Conservation (phyloP, 1,140 invertebrate species). For the Antheraea mylitta region DNA sequence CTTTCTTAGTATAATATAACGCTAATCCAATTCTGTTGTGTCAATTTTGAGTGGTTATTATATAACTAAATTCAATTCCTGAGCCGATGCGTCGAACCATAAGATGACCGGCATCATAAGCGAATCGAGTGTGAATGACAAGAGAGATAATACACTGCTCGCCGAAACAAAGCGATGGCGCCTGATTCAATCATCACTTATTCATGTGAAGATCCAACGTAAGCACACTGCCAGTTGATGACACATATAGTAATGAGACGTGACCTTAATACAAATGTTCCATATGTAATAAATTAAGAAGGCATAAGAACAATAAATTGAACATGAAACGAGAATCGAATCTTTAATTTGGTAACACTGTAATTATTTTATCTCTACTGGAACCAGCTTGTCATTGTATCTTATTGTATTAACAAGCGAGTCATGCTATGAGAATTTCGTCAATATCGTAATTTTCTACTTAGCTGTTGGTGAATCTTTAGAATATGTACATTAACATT, state of each 20-base stretch:
- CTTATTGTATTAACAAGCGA: not conserved
- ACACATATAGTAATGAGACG: constrained; percentile 35
- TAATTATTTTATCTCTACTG: constrained; percentile 6
- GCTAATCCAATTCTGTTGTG: not conserved
- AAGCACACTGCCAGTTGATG: constrained; percentile 29
- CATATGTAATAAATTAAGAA: constrained; percentile 36
- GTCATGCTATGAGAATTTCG: not conserved
- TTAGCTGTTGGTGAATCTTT: not conserved
- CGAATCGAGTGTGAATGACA: constrained; percentile 45
- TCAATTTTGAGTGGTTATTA: not conserved
- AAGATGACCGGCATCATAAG: constrained; percentile 30
- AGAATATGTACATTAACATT: too few species aligned
- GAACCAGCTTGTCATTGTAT: constrained; percentile 15
- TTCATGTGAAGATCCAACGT: constrained; percentile 40
- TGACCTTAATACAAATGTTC: constrained; percentile 38
- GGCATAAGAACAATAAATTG: constrained; percentile 39
- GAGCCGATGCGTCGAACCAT: not conserved
- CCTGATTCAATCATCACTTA: constrained; percentile 47
- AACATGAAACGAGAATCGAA: constrained; percentile 31
- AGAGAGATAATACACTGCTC: constrained; percentile 43
- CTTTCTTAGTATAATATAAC: not conserved
- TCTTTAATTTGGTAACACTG: constrained; percentile 30
- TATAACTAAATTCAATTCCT: not conserved
- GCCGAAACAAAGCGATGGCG: constrained; percentile 47
- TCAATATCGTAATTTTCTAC: not conserved